Evolutionary conservation across 2,888 invertebrate species (phyloP), one percentile per base, ranked within the genome.

Genomic region (Eupithecia subumbrata): DNA sequence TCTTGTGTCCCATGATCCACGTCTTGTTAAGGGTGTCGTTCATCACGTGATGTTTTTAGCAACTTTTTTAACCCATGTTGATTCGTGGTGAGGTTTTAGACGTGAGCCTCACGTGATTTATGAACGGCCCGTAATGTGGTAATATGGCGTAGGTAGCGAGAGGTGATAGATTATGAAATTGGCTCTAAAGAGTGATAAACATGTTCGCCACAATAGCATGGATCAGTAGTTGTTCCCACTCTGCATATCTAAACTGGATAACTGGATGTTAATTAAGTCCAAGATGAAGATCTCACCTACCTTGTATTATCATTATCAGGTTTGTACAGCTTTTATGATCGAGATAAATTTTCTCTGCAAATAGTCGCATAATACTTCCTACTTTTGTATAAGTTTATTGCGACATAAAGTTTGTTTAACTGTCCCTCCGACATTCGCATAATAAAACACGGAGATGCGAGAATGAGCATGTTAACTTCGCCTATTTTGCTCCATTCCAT

Each of bases 341-440:
- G 52, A 56, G 52, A 56, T 56, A 56, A 56, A 56, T 56, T 52
- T 22, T 22, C 52, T 22, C 52, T 56, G 52, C 52, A 56, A 56
- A 56, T 56, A 56, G 52, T 56, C 52, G 22, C 52, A 56, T 56
- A 56, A 11, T 56, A 56, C 52, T 56, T 56, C 52, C 52, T 56
- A 56, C 22, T 56, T 56, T 56, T 56, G 52, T 56, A 22, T 30
- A 18, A 71, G 25, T 71, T 71, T 71, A 71, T 25, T 40, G 43
- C 40, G 40, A 18, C 56, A 71, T 75, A 68, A 75, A 75, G 68
- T 71, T 71, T 71, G 34, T 71, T 68, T 22, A 71, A 60, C 45
- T n/a, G 52, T 52, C 22, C 37, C 22, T 43, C n/a, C 11, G 66
- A 66, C 56, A 67, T 14, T 18, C 30, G 22, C 52, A 66, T 70